These are phyloP conservation scores for Labrus mixtus DNA, from an alignment of 2,113 vertebrate genomes.

Conservation along the genomic window DNA sequence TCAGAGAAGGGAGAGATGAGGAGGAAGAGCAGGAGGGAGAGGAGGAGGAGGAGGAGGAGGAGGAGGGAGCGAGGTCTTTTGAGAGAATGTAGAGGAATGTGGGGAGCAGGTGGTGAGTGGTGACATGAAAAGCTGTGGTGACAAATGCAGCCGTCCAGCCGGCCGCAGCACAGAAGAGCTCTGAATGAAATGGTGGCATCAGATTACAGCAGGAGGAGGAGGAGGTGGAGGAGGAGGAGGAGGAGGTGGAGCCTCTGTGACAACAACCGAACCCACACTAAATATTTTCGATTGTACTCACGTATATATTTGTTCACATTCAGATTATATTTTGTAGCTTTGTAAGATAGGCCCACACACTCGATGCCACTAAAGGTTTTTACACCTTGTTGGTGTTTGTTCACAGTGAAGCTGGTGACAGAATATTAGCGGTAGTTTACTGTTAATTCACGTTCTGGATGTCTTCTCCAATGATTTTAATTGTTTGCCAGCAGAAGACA, in stretches of 20 bases:
- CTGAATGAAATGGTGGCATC: constrained; percentile 72
- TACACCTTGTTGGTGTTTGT: too few species aligned
- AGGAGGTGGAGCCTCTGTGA: constrained; percentile 11
- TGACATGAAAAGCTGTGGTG: constrained; percentile 84
- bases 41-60: constrained; percentile 33
- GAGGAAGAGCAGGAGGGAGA: constrained; percentile 33
- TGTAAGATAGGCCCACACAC: too few species aligned
- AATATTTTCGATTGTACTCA: background rate
- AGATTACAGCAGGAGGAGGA: constrained; percentile 56
- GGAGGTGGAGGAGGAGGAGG: constrained; percentile 11
- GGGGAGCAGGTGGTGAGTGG: constrained; percentile 85
- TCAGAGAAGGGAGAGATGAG: constrained; percentile 17
- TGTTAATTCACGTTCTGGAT: too few species aligned
- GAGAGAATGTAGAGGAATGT: constrained; percentile 85
- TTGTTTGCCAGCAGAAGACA: too few species aligned
- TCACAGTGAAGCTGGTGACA: too few species aligned
- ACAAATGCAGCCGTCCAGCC: constrained; percentile 80
- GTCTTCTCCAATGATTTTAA: too few species aligned
- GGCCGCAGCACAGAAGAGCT: constrained; percentile 66
- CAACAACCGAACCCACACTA: background rate
- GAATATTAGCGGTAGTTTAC: too few species aligned
- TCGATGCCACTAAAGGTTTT: too few species aligned
- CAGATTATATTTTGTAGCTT: too few species aligned
- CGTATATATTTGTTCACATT: background rate
- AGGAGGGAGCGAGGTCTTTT: constrained; percentile 65